Conservation (phyloP, 2,113 vertebrate species). For the Ciconia maguari region DNA sequence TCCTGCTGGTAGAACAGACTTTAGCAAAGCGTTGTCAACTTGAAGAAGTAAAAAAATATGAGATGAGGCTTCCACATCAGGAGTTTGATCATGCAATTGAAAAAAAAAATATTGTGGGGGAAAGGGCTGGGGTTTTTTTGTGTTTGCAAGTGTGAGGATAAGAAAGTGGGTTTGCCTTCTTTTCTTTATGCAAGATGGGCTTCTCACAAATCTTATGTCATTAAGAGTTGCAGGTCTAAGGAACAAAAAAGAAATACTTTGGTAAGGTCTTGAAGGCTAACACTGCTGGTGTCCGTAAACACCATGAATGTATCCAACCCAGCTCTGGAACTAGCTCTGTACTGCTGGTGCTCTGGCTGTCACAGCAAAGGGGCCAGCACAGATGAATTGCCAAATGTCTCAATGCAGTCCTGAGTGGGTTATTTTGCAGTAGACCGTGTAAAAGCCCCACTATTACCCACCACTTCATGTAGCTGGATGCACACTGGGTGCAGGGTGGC, state of each 20-base stretch:
- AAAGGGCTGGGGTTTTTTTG: fast-evolving
- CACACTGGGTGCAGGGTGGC: fast-evolving
- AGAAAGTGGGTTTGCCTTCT: not conserved
- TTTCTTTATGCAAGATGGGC: not conserved
- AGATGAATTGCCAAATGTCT: not conserved
- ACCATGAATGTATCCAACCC: not conserved
- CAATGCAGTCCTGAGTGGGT: not conserved
- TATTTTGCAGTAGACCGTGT: not conserved
- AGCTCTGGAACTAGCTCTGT: not conserved
- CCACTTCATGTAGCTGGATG: not conserved
- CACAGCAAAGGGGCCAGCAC: not conserved
- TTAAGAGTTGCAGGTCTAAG: not conserved
- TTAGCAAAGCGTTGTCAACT: not conserved
- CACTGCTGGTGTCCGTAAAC: not conserved
- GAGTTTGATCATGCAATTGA: fast-evolving
- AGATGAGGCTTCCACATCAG: not conserved
- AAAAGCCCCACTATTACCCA: not conserved
- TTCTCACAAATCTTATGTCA: not conserved
- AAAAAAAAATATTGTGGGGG: not conserved
- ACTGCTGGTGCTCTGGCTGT: not conserved
- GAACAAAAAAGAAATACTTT: not conserved
- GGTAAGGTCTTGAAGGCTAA: not conserved
- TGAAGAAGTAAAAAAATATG: not conserved
- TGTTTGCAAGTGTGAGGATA: not conserved
- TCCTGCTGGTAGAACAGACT: not conserved